A percentile compares a stretch with the other conserved stretches of the same genome.
Conservation (phyloP, 2,113 vertebrate genomes). For the Donacobius atricapilla region DNA sequence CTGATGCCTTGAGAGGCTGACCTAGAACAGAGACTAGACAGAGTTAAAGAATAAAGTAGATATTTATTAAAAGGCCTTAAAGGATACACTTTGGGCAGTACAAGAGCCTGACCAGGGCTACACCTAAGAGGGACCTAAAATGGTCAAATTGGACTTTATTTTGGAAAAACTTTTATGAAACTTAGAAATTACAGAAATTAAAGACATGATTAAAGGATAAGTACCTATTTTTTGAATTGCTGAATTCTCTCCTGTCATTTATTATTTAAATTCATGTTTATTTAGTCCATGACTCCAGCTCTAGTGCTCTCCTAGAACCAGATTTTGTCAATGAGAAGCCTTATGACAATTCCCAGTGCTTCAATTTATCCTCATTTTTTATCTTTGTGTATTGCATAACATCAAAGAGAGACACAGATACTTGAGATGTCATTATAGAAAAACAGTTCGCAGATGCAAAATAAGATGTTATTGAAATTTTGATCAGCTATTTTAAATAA, state of each 20-base stretch:
- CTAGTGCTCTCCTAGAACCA: background rate
- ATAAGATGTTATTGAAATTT: background rate
- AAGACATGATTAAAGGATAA: background rate
- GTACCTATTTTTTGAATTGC: background rate
- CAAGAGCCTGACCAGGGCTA: background rate
- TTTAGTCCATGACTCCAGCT: background rate
- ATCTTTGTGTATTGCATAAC: background rate
- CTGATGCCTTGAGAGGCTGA: background rate
- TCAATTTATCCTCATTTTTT: background rate
- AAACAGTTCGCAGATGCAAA: background rate
- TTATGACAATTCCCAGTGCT: background rate
- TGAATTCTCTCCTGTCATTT: background rate
- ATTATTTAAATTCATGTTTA: background rate
- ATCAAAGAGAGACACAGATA: background rate
- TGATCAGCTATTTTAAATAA: background rate
- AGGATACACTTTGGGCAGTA: background rate
- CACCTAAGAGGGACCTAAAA: background rate
- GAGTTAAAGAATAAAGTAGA: background rate
- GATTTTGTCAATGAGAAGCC: background rate
- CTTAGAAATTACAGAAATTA: background rate
- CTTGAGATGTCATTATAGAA: background rate
- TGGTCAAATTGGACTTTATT: background rate
- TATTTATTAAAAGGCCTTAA: background rate
- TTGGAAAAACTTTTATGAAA: background rate
- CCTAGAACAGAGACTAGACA: background rate